Evolutionary conservation across 1,140 invertebrate species (phyloP), one percentile per base, ranked within the genome.

Genomic region (Pseudomyrmex cubaensis): DNA sequence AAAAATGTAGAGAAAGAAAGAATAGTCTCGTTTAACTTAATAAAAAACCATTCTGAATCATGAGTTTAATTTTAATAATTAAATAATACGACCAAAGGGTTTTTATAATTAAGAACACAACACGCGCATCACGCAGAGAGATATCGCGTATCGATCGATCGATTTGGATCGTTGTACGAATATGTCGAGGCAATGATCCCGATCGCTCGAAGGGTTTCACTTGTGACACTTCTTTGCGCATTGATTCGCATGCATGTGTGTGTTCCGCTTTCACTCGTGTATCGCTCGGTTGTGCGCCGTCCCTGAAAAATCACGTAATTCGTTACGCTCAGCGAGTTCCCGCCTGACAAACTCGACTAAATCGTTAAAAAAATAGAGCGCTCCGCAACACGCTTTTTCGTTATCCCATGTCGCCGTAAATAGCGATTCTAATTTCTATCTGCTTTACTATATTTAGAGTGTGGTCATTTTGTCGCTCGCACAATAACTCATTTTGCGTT

Each of bases 241-340:
- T 52, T 59, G 48, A 77, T 25, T 64, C 50, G 20, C 25, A 63
- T 75, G 25, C 20, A 48, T 50, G 20, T 44, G 54, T 66, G 82
- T 83, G 82, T 83, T 83, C 82, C 52, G 82, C 73, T 83, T 83
- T 83, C 73, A 77, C 52, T 76, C 64, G 76, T 35, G 35, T 48
- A 54, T 62, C 44, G 20, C 62, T 35, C 75, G 50, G 54, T 77
- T 35, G 20, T 57, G 35, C 4, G 35, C 35, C 62, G 82, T 66
- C 46, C 52, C 62, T 83, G 46, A 83, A 83, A 83, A 83, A 77
- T 77, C 62, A 66, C 50, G 62, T 76, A 77, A 83, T 83, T 83
- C 62, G 61, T 83, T 59, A 83, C 82, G 73, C 35, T 77, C 12
- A 20, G 61, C n/a, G 44, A 59, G 48, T 77, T 83, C 22, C 61